These are phyloP conservation scores for Hydrotaea diabolus DNA, from an alignment of 2,888 invertebrate species.

Conservation along the genomic window DNA sequence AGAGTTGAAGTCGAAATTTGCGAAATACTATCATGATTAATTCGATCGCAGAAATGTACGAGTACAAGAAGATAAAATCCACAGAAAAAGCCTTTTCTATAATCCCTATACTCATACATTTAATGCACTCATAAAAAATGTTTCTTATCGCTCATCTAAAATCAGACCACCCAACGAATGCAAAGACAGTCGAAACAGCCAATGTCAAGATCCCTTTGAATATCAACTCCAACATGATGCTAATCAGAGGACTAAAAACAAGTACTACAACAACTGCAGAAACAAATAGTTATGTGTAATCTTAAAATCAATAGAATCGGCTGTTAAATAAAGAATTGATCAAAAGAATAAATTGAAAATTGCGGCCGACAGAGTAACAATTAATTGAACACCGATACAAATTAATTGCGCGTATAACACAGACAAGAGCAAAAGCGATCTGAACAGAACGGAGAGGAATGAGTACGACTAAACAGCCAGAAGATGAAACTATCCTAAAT, in stretches of 20 bases:
- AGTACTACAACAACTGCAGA: constrained; percentile 25
- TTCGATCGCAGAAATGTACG: too few species aligned
- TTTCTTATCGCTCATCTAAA: background rate
- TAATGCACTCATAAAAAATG: background rate
- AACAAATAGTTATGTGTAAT: constrained; percentile 45
- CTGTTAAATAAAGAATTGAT: constrained; percentile 68
- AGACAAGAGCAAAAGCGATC: constrained; percentile 17
- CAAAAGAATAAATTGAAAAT: constrained; percentile 66
- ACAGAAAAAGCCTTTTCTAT: too few species aligned
- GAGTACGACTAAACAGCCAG: background rate
- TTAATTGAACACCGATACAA: constrained; percentile 68
- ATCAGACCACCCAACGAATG: constrained; percentile 24
- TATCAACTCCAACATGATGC: constrained; percentile 54
- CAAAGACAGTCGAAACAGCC: background rate
- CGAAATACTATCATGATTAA: too few species aligned
- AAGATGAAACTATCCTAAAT: background rate
- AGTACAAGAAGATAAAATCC: too few species aligned
- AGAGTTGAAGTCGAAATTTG: too few species aligned
- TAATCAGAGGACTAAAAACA: constrained; percentile 53
- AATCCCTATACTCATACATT: background rate
- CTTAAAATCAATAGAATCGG: constrained; percentile 63
- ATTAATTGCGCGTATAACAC: constrained; percentile 65
- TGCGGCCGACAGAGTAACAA: constrained; percentile 66
- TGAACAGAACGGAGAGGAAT: background rate
- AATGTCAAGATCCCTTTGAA: constrained; percentile 14